phyloP scores from a whole-genome alignment of 2,797 vertebrate species.

The Schizothorax lantsangensis region DNA sequence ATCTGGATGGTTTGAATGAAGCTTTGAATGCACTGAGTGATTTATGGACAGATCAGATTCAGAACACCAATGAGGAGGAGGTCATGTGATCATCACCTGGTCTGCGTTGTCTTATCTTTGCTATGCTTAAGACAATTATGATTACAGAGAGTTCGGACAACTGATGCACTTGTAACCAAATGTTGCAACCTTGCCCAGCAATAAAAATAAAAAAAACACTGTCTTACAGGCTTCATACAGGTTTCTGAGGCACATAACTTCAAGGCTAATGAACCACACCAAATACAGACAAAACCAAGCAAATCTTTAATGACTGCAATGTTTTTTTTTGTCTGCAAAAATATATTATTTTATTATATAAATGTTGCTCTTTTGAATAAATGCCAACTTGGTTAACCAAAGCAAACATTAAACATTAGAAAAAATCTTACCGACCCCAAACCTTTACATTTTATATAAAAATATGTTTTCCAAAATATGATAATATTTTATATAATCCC shows the following conservation, averaged over 20 bases:
- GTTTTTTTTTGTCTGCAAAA: background rate
- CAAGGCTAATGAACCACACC: background rate
- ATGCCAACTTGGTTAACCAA: background rate
- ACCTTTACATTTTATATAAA: background rate
- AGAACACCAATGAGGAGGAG: background rate
- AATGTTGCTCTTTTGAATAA: background rate
- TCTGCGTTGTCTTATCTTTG: background rate
- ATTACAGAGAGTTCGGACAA: background rate
- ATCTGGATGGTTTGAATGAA: conserved; percentile 31
- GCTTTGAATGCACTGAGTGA: conserved; percentile 14
- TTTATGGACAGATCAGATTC: conserved; percentile 5
- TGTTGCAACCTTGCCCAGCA: background rate
- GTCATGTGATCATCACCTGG: conserved; percentile 28
- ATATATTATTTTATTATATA: background rate
- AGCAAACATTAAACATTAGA: too few species aligned
- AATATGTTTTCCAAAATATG: too few species aligned
- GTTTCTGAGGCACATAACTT: background rate
- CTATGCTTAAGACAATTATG: conserved; percentile 1
- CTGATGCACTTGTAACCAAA: background rate
- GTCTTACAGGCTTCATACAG: background rate
- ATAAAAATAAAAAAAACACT: background rate
- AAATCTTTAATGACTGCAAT: background rate
- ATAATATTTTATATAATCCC: background rate
- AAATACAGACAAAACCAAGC: conserved; percentile 1
- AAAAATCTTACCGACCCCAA: background rate